phyloP scores from a whole-genome alignment of 2,888 invertebrate species.

The Watsonalla cultraria region DNA sequence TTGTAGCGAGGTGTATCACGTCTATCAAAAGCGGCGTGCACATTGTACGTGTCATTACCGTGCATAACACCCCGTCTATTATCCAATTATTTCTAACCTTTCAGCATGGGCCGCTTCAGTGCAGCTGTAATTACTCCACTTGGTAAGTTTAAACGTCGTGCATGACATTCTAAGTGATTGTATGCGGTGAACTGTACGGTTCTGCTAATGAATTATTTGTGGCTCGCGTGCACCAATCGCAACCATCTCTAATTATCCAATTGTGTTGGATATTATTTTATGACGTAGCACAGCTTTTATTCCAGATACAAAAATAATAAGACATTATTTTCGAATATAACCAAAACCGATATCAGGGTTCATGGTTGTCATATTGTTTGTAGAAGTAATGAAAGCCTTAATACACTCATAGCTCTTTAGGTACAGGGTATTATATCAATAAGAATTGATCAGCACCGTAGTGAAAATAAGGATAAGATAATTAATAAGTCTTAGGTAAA shows the following conservation, averaged over 20 bases:
- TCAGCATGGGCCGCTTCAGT: constrained; percentile 57
- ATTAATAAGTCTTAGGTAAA: constrained; percentile 18
- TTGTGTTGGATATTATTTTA: constrained; percentile 32
- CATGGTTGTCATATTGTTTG: no score
- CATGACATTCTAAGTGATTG: constrained; percentile 76
- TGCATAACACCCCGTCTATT: constrained; percentile 63
- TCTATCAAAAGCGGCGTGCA: constrained; percentile 38
- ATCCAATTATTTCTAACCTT: constrained; percentile 78
- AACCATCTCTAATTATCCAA: constrained; percentile 51
- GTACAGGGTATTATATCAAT: no score
- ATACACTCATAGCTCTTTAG: no score
- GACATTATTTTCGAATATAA: no score
- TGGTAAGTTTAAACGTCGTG: constrained; percentile 62
- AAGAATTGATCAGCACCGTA: no score
- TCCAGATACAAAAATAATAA: constrained; percentile 10
- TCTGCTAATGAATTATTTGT: constrained; percentile 73
- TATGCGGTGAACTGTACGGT: constrained; percentile 53
- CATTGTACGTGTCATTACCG: constrained; percentile 58
- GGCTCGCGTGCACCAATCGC: constrained; percentile 62
- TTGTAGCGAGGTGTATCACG: constrained; percentile 5
- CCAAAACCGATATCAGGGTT: no score
- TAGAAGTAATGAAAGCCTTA: no score
- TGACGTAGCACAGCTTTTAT: constrained; percentile 40
- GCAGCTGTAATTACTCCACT: constrained; percentile 55
- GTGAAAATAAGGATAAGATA: neutral